Evolutionary conservation across 2,797 vertebrate species (phyloP).

Genomic region (Columba guinea): DNA sequence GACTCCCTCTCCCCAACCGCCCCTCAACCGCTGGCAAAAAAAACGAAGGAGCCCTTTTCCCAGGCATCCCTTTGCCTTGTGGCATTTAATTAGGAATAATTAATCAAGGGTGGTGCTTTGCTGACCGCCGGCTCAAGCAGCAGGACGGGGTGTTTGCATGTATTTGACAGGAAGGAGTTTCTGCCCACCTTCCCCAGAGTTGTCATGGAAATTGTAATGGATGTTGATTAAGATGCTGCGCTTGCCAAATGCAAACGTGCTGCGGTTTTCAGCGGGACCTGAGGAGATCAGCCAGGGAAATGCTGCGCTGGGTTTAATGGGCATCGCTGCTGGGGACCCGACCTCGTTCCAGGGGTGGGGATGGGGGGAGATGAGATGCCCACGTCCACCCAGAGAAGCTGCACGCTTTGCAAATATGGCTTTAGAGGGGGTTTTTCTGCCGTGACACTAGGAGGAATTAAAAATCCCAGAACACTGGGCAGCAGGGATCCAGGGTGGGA

Average conservation of each 20-base stretch:
- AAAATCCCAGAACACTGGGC: rapidly evolving
- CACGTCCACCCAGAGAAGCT: rapidly evolving
- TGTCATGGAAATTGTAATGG: conserved; percentile 40
- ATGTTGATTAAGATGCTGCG: not conserved
- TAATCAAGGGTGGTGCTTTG: not conserved
- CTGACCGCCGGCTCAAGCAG: not conserved
- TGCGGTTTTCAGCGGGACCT: not conserved
- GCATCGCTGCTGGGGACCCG: not conserved
- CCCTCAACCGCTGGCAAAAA: not conserved
- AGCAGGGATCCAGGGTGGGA: not conserved
- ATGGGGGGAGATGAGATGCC: not conserved
- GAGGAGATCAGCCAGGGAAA: not conserved
- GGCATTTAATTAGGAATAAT: rapidly evolving
- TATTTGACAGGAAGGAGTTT: not conserved
- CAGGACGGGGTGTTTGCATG: rapidly evolving
- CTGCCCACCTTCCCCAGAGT: conserved; percentile 7
- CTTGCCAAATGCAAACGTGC: not conserved
- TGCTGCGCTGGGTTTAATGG: not conserved
- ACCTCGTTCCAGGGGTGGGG: not conserved
- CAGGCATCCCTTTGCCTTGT: not conserved
- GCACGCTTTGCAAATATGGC: rapidly evolving
- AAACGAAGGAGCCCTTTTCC: not conserved
- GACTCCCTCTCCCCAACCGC: rapidly evolving
- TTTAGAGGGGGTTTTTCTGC: not conserved
- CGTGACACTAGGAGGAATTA: not conserved